These are phyloP conservation scores for western clawed frog (Xenopus tropicalis) DNA, from an alignment of 2,113 vertebrate species.

Conservation along the genomic window DNA sequence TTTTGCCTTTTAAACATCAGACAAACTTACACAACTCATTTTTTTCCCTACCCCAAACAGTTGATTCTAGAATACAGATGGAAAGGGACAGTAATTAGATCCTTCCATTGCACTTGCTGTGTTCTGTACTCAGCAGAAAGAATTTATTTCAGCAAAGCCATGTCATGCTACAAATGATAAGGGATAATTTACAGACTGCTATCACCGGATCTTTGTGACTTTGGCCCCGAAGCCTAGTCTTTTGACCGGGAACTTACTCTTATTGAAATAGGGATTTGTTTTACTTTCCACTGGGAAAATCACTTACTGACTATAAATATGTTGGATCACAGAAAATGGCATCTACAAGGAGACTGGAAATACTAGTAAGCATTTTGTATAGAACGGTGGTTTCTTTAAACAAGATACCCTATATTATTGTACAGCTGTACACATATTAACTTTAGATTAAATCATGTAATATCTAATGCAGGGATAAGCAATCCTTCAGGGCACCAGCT, in stretches of 20 bases:
- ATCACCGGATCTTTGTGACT: slow-evolving; percentile 27
- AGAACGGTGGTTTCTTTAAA: neutral
- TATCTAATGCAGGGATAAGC: no score
- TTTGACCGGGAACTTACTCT: slow-evolving; percentile 18
- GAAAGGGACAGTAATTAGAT: slow-evolving; percentile 19
- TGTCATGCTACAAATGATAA: slow-evolving; percentile 24
- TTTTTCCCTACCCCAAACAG: slow-evolving; percentile 14
- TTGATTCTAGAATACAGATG: slow-evolving; percentile 11
- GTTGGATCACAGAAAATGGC: slow-evolving; percentile 30
- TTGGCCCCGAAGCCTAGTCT: slow-evolving; percentile 19
- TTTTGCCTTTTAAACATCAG: slow-evolving; percentile 21
- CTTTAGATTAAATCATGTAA: no score
- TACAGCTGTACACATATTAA: no score
- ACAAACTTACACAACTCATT: slow-evolving; percentile 14
- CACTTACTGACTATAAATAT: slow-evolving; percentile 32
- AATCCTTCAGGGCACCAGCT: no score
- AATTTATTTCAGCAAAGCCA: slow-evolving; percentile 31
- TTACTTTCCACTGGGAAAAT: slow-evolving; percentile 33
- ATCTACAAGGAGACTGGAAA: slow-evolving; percentile 16
- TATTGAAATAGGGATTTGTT: slow-evolving; percentile 35
- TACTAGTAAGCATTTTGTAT: slow-evolving; percentile 13
- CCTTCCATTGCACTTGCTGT: slow-evolving; percentile 14
- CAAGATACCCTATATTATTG: neutral
- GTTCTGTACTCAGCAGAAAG: slow-evolving; percentile 11
- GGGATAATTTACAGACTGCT: slow-evolving; percentile 27